A percentile compares a stretch with the other conserved stretches of the same genome.
These are phyloP conservation scores for Arothron firmamentum DNA, from an alignment of 2,113 vertebrate species.

Conservation along the genomic window DNA sequence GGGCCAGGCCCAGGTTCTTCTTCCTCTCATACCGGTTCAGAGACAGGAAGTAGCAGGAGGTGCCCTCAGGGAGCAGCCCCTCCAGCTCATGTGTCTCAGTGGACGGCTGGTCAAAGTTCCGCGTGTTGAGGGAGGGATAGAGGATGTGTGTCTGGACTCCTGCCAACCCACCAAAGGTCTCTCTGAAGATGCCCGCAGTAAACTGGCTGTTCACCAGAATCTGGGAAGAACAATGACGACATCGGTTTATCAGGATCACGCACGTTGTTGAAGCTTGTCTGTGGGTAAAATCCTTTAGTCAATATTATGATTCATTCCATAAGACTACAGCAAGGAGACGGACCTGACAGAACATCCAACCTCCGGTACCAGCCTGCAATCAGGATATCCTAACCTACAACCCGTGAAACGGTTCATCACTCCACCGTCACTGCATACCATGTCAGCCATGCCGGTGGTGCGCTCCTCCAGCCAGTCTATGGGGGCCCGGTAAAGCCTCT, in stretches of 20 bases:
- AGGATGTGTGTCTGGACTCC: slow-evolving; percentile 83
- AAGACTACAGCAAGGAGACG: not conserved
- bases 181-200: slow-evolving; percentile 85
- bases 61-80: slow-evolving; percentile 77
- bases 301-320: slow-evolving; percentile 6
- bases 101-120: slow-evolving; percentile 75
- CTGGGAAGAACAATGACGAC: slow-evolving; percentile 53
- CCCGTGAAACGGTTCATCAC: not conserved
- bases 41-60: slow-evolving; percentile 87
- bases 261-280: slow-evolving; percentile 1
- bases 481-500: slow-evolving; percentile 84
- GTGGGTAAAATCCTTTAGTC: not conserved
- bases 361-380: no score
- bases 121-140: slow-evolving; percentile 89
- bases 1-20: slow-evolving; percentile 86
- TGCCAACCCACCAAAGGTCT: slow-evolving; percentile 84
- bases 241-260: slow-evolving; percentile 38
- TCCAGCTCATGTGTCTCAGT: slow-evolving; percentile 65
- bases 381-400: not conserved
- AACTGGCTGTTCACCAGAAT: slow-evolving; percentile 93
- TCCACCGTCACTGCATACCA: slow-evolving; percentile 42
- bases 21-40: slow-evolving; percentile 97
- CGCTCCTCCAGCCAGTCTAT: slow-evolving; percentile 91
- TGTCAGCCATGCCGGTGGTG: slow-evolving; percentile 95
- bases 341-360: not conserved